Evolutionary conservation across 2,113 vertebrate genomes (phyloP).

Genomic region (Phylloscopus trochiloides): DNA sequence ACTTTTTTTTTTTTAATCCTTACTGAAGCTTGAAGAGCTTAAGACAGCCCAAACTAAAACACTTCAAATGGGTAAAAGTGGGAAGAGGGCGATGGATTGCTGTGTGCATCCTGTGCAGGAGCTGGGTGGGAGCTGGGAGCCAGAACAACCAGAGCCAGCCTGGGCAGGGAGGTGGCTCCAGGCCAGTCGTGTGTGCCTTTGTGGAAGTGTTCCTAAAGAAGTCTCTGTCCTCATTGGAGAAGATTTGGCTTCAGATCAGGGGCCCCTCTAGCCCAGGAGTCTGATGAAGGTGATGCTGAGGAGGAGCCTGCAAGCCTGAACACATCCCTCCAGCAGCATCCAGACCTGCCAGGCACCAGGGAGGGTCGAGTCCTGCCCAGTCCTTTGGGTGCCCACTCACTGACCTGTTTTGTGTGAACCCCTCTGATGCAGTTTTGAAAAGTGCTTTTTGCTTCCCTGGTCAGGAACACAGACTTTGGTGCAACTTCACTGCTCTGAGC

Average conservation of each 20-base stretch:
- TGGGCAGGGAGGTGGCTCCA: background rate
- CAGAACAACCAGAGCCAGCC: background rate
- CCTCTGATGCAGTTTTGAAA: background rate
- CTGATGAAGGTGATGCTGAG: background rate
- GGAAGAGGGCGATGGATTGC: background rate
- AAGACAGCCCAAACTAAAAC: background rate
- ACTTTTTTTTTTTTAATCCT: background rate
- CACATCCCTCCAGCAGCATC: background rate
- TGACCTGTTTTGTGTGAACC: background rate
- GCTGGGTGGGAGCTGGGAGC: conserved; percentile 2
- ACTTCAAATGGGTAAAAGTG: background rate
- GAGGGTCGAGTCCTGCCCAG: background rate
- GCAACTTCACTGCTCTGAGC: background rate
- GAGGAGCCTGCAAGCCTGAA: background rate
- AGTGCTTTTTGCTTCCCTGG: background rate
- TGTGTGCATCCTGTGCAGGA: background rate
- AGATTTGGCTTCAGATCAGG: background rate
- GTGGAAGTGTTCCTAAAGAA: fast-evolving
- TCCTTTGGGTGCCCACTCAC: background rate
- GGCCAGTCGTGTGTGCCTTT: fast-evolving
- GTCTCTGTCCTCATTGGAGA: background rate
- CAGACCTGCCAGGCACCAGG: background rate
- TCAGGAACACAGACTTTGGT: background rate
- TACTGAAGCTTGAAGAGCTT: background rate
- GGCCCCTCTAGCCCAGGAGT: background rate